These are phyloP conservation scores for Drosophila takahashii DNA, from an alignment of 1,140 invertebrate genomes.

Conservation along the genomic window DNA sequence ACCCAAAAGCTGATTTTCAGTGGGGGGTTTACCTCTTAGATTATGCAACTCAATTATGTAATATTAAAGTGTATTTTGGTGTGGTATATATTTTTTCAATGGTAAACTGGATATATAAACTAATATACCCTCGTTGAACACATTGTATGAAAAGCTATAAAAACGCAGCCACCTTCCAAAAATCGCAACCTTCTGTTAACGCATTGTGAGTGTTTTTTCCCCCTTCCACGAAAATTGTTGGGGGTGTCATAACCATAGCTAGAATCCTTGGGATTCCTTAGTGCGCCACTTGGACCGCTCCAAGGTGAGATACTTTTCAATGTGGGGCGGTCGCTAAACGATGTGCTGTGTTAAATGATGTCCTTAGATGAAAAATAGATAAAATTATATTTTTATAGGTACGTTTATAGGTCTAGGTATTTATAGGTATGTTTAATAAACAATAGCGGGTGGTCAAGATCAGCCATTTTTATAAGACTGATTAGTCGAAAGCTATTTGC, in stretches of 20 bases:
- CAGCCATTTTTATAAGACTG: not conserved
- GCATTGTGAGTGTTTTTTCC: conserved; percentile 4
- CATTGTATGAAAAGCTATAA: conserved; percentile 18
- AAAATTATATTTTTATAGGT: too few species aligned
- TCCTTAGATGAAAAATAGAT: not conserved
- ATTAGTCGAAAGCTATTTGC: too few species aligned
- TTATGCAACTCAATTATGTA: too few species aligned
- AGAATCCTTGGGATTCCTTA: conserved; percentile 34
- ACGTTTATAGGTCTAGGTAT: too few species aligned
- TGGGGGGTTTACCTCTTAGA: too few species aligned
- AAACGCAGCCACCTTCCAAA: conserved; percentile 39
- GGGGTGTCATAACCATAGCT: conserved; percentile 10
- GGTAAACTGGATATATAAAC: too few species aligned
- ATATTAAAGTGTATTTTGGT: too few species aligned
- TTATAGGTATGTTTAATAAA: not conserved
- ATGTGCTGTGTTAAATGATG: conserved; percentile 16
- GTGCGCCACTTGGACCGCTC: conserved; percentile 18
- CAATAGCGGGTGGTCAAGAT: not conserved
- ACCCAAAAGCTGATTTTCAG: too few species aligned
- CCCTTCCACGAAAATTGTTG: not conserved
- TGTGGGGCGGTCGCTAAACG: conserved; percentile 14
- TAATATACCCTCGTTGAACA: not conserved
- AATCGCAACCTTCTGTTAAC: conserved; percentile 30
- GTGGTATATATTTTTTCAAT: not conserved
- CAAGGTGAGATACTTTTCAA: conserved; percentile 29